These are phyloP conservation scores for Lissocephala sabroskyi DNA, from an alignment of 2,888 invertebrate species.

Conservation along the genomic window DNA sequence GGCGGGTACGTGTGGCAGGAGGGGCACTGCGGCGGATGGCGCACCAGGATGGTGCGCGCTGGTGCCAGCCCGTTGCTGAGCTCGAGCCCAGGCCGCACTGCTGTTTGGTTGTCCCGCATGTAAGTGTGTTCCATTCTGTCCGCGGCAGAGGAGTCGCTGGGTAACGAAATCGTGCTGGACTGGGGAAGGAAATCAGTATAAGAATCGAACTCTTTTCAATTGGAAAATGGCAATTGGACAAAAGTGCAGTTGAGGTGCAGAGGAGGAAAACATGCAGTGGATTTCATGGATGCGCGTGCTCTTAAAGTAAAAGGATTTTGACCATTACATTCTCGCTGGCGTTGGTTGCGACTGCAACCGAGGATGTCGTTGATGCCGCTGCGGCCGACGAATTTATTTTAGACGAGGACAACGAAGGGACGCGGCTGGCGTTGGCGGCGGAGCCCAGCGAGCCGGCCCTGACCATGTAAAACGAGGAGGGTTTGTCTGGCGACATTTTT, in stretches of 20 bases:
- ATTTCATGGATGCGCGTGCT: slow-evolving; percentile 6
- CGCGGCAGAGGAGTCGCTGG: slow-evolving; percentile 31
- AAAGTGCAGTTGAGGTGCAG: not conserved
- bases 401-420: not conserved
- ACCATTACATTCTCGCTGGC: slow-evolving; percentile 44
- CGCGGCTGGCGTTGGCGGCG: slow-evolving; percentile 35
- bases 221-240: not conserved
- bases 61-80: slow-evolving; percentile 65
- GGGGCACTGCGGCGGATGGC: slow-evolving; percentile 70
- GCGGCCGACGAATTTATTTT: not conserved
- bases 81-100: slow-evolving; percentile 9
- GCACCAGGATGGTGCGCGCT: slow-evolving; percentile 67
- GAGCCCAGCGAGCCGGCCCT: slow-evolving; percentile 48
- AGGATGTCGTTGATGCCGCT: not conserved
- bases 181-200: slow-evolving; percentile 8
- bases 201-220: not conserved
- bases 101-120: slow-evolving; percentile 75
- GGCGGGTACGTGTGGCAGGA: slow-evolving; percentile 70
- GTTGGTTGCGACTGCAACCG: slow-evolving; percentile 5
- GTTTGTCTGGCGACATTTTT: too few relatives aligned
- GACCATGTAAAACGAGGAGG: slow-evolving; percentile 41
- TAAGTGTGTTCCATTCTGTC: slow-evolving; percentile 80
- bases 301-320: slow-evolving; percentile 7
- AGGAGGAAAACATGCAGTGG: slow-evolving; percentile 9
- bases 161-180: slow-evolving; percentile 49